Base-by-base conservation (phyloP, 2,797 vertebrate species). In the Falco biarmicus region DNA sequence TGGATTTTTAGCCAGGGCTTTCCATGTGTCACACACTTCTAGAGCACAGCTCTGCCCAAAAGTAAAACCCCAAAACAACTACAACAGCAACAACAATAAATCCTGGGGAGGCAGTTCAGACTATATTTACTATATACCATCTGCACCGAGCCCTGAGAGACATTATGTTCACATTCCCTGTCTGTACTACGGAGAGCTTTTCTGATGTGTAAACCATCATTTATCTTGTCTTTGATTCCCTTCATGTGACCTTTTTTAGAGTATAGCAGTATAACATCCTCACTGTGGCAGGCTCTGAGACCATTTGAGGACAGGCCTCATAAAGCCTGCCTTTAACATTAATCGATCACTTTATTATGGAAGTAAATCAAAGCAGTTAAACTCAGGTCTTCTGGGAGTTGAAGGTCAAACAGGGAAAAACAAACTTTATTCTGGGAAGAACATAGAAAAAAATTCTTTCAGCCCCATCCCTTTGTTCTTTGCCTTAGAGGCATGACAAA, bases 301-400 rank as follows among this genome's bases (percentile, higher is more conserved):
- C 92, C 95, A 90, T 97, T 90, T 96, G 95, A 96, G 87, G 94
- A 97, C 93, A 97, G 93, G 84, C 94, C 93, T 97, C 95, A 96
- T 96, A 96, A 98, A 97, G 91, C 84, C 71, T 90, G 96, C 64
- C 90, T 97, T 97, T 97, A 94, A 95, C 95, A 86, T 97, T 97
- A 96, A 98, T 98, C 74, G 11, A 97, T 97, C 91, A 94, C 92
- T 95, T 98, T 97, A 97, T 98, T 97, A 97, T 82, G 83, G 93
- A 82, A 97, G 90, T 97, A 97, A 97, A 98, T 98, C 96, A 98
- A 97, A 97, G 95, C 66, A 82, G 73, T 97, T 97, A 97, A 96
- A 94, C 74, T 86, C 61, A 43, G 85, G 77, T 95, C 97, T 97
- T 95, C 26, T 28, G 96, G 83, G 93, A 98, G 86, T 29, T 97